Evolutionary conservation across 2,113 vertebrate genomes (phyloP), one percentile per base, ranked within the genome.

Genomic region (Spilogale gracilis): DNA sequence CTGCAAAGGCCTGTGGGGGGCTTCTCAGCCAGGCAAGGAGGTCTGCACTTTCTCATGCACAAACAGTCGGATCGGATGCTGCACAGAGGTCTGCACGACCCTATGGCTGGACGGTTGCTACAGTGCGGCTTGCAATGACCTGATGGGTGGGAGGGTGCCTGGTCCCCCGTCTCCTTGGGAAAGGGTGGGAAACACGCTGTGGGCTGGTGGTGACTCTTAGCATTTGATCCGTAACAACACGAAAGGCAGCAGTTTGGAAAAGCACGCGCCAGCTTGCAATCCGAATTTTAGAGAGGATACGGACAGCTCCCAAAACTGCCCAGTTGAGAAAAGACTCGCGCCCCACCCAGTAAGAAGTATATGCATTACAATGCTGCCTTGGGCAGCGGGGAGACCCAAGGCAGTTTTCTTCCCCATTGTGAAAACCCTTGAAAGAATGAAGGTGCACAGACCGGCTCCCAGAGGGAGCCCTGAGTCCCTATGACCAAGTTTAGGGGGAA

Each of bases 1-100:
- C 38, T 38, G 1, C 27, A 11, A 32, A 58, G 8, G 13, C 5
- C 11, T 9, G 14, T 65, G 6, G 1, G 27, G 30, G 11, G 12
- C 18, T 32, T n/a, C 74, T 3, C 23, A 1, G 0, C 5, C 11
- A 1, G 48, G 76, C 23, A 14, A 12, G 58, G 18, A 58, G 2
- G 23, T 4, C 1, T 16, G 25, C 4, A 45, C n/a, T 32, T 45
- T 54, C n/a, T 58, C 0, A 0, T 1, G 25, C 5, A 32, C 18
- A 6, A 11, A 6, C 54, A 5, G 30, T 23, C 10, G 6, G 14
- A 30, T 43, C 5, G 17, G 25, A 58, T 10, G 27, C 52, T 58
- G 79, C 5, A n/a, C 18, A 20, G 11, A 0, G 50, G 23, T 45
- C 11, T 0, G 0, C 2, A 17, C 23, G 14, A 43, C 4, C 9